Base-by-base conservation (phyloP, 2,797 vertebrate genomes). In the Molossus alvarezi region DNA sequence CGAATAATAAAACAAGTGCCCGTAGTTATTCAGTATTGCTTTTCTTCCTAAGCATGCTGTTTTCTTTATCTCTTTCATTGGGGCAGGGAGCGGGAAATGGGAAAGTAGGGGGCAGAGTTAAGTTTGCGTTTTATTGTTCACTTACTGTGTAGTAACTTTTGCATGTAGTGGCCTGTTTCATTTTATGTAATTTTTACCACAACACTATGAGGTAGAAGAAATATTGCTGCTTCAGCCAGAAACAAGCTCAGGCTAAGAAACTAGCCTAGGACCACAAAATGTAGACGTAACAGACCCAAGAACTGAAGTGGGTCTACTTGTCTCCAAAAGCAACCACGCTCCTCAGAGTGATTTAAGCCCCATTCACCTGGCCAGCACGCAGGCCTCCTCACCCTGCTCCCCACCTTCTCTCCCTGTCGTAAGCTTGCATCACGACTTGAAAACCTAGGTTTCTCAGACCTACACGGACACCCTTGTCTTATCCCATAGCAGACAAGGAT, bases 191-290 rank as follows among this genome's bases (percentile, higher is more conserved):
- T 88, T 37, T 87, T 81, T 71, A 23, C 25, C 71, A 9, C 4
- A 76, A 9, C 48, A 57, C 27, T 45, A 0, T 21, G 0, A 29
- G 33, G 29, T 77, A 96, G 51, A 67, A 77, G 41, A 45, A 45
- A 69, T 87, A 53, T 12, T 73, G 29, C 67, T 45, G 67, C 33
- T 84, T 97, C 3, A 57, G 27, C 45, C 65, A 84, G 76, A 94
- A 92, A 76, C n/a, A 75, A 80, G 29, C 21, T 79, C n/a, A 76
- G 27, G 67, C n/a, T 88, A 65, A 95, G 84, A 86, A 89, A 91
- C 23, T 67, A 77, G n/a, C 62, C 62, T 20, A 4, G 0, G 29
- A 72, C 6, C 6, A 20, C 37, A 87, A 64, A 64, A 82, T 41
- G 48, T 57, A 21, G 45, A 58, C 33, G 62, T 62, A 57, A 51